phyloP scores from a whole-genome alignment of 2,888 invertebrate species.

The Gerris lacustris region DNA sequence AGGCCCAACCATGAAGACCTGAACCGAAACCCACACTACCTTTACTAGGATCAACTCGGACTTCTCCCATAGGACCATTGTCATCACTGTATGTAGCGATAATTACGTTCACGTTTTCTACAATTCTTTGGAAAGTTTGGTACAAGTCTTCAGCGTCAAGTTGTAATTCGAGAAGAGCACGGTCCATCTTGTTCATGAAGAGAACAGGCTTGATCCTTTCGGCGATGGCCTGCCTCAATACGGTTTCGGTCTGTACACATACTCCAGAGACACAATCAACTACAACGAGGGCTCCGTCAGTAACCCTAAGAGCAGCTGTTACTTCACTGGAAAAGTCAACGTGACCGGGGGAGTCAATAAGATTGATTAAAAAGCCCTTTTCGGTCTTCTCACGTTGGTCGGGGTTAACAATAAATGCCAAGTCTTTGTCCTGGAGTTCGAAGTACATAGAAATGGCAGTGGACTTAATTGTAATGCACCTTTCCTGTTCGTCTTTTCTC shows the following conservation, averaged over 20 bases:
- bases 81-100: conserved; percentile 98
- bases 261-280: conserved; percentile 99
- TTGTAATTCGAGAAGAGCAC: conserved; percentile 93
- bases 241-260: conserved; percentile 99
- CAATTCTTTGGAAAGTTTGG: conserved; percentile 98
- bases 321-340: conserved; percentile 99
- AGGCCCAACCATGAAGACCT: conserved; percentile 99
- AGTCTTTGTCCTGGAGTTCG: conserved; percentile 87
- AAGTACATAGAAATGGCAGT: conserved; percentile 99
- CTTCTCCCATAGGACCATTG: conserved; percentile 97
- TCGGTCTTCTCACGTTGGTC: conserved; percentile 83
- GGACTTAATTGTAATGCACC: conserved; percentile 99
- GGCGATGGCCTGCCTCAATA: conserved; percentile 97
- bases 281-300: conserved; percentile 98
- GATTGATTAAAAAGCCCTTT: conserved; percentile 97
- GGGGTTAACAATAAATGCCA: conserved; percentile 78
- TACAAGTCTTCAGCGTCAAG: conserved; percentile 92
- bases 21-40: conserved; percentile 99
- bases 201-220: conserved; percentile 99
- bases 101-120: conserved; percentile 99
- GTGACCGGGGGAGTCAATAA: conserved; percentile 99
- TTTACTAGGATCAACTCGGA: conserved; percentile 92
- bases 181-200: conserved; percentile 99
- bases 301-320: conserved; percentile 98
- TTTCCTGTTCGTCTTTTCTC: conserved; percentile 98